Conservation (phyloP, 1,140 invertebrate genomes). For the Parasteatoda tepidariorum region DNA sequence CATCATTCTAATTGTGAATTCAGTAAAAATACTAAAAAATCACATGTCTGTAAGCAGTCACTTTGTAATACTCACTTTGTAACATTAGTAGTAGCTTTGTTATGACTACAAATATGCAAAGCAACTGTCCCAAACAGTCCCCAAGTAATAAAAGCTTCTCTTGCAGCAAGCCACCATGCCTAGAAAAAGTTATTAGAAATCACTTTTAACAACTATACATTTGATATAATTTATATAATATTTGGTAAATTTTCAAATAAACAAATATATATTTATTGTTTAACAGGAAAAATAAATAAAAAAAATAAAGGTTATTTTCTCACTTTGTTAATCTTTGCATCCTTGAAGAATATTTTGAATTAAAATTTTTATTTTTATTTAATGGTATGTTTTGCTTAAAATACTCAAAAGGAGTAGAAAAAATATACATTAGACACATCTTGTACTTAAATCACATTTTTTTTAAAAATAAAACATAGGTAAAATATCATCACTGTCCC, state of each 20-base stretch:
- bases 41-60: too few species aligned
- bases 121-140: conserved; percentile 85
- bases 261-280: neutral
- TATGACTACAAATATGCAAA: conserved; percentile 81
- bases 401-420: too few species aligned
- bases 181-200: conserved; percentile 66
- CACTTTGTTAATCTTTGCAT: too few species aligned
- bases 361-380: too few species aligned
- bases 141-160: conserved; percentile 91
- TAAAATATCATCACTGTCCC: too few species aligned
- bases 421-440: too few species aligned
- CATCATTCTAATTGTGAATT: too few species aligned
- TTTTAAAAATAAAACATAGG: too few species aligned
- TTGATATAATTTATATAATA: neutral
- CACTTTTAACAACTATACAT: neutral
- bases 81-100: conserved; percentile 74
- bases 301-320: neutral
- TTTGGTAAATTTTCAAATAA: neutral
- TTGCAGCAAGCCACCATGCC: conserved; percentile 87
- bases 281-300: neutral
- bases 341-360: too few species aligned
- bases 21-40: too few species aligned
- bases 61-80: conserved; percentile 56
- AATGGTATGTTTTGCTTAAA: too few species aligned
- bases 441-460: too few species aligned